phyloP scores from a whole-genome alignment of 2,797 vertebrate genomes.

The Fistularia commersonii region DNA sequence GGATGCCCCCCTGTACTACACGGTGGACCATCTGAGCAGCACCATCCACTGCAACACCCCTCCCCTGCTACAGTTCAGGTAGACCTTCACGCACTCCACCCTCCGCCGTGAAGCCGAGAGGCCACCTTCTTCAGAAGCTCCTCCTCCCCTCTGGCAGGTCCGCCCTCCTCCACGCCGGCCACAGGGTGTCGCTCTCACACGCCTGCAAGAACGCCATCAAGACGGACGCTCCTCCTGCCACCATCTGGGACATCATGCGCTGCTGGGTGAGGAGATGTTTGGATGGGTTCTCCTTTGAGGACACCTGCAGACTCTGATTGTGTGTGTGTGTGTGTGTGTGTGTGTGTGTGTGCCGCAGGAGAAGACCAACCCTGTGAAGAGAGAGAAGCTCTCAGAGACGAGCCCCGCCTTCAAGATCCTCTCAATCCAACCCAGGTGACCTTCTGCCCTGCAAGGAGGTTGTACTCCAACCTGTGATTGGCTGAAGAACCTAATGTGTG shows the following conservation, averaged over 20 bases:
- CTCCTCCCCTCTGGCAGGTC: constrained; percentile 71
- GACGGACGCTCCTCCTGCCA: constrained; percentile 79
- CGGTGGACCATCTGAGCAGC: constrained; percentile 85
- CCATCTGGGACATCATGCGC: constrained; percentile 91
- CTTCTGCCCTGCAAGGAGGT: not conserved
- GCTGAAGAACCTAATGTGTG: not conserved
- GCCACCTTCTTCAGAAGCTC: not conserved
- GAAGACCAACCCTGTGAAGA: constrained; percentile 84
- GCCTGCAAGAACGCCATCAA: constrained; percentile 89
- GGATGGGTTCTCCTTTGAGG: not conserved
- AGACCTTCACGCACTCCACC: not conserved
- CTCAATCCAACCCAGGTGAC: constrained; percentile 79
- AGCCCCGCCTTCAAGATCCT: constrained; percentile 87
- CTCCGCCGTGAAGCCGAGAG: no score
- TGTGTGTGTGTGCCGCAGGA: constrained; percentile 63
- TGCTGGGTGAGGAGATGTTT: constrained; percentile 78
- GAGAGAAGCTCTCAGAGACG: constrained; percentile 80
- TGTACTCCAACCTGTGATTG: not conserved
- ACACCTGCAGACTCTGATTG: not conserved
- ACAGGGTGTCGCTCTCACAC: constrained; percentile 88
- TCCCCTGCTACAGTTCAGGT: constrained; percentile 59
- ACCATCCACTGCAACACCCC: constrained; percentile 85
- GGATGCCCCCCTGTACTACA: constrained; percentile 87
- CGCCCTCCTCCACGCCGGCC: constrained; percentile 84
- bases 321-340: not conserved